Conservation (phyloP, 2,113 vertebrate genomes). For the Otis tarda region DNA sequence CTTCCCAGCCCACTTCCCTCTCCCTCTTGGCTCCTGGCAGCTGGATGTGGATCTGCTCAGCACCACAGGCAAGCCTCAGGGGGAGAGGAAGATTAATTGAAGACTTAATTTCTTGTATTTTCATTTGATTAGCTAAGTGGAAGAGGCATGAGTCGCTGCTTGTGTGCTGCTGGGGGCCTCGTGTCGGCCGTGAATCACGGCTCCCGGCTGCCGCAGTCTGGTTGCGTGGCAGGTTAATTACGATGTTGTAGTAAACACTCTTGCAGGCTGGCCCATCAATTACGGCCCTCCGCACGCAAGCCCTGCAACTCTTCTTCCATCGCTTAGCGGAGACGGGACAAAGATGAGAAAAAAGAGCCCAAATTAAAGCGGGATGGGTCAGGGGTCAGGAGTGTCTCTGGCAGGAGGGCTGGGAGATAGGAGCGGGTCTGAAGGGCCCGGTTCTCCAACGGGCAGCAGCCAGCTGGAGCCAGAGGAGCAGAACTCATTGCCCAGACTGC, state of each 20-base stretch:
- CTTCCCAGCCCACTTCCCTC: neutral
- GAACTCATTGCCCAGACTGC: neutral
- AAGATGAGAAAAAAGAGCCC: neutral
- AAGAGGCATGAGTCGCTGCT: neutral
- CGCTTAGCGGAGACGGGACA: neutral
- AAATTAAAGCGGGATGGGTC: neutral
- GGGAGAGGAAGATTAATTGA: neutral
- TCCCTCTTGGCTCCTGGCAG: neutral
- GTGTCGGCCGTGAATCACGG: neutral
- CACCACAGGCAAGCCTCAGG: neutral
- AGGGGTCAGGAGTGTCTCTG: neutral
- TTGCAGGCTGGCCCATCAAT: neutral
- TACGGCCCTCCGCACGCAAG: neutral
- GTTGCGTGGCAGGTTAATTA: neutral
- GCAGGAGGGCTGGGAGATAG: neutral
- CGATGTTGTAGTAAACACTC: neutral
- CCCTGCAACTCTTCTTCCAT: neutral
- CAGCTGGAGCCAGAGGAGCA: neutral
- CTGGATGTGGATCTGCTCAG: neutral
- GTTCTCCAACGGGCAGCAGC: neutral
- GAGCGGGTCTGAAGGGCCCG: neutral
- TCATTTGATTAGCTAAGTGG: neutral
- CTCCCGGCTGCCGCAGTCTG: neutral
- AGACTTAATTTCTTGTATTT: neutral
- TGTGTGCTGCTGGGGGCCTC: neutral